Evolutionary conservation across 2,113 vertebrate genomes (phyloP), one percentile per base, ranked within the genome.

Genomic region (Odontesthes bonariensis): DNA sequence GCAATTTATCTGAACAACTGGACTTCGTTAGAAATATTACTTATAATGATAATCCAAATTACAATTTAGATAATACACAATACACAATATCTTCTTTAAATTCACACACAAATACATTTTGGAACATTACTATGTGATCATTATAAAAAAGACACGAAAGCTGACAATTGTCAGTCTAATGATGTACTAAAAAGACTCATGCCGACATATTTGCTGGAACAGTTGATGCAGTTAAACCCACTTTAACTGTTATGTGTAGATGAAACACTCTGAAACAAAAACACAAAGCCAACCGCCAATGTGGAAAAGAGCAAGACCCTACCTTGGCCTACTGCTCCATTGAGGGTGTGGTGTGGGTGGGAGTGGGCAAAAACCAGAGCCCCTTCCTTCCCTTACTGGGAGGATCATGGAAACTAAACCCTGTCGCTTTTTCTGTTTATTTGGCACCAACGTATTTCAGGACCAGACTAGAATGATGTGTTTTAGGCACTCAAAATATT

Each of bases 341-440:
- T 40, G 46, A 69, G 70, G 86, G 90, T 84, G 88, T 82, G 87
- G 86, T 78, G 63, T 62, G 52, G 68, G 77, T 64, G 71, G 64
- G 69, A 33, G 78, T 79, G 71, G 75, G 57, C 75, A 85, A 66
- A 54, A 59, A 82, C 51, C 79, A 77, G 54, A 81, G 81, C 86
- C 88, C 73, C 90, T 90, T 90, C 87, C 92, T 91, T 91, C 85
- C 92, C 73, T 77, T 81, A 73, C 69, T 72, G 88, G 89, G 87
- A 82, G 86, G 88, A 83, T 79, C 81, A 81, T 90, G 91, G 91
- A 93, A 93, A 93, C 51, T 81, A 75, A 86, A 88, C 54, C 70
- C 20, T n/a, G 35, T 77, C 42, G 70, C 20, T 42, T 77, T 77
- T 80, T 67, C 44, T 49, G 56, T 60, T 40, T 63, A 38, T 79